Evolutionary conservation across 2,888 invertebrate species (phyloP), one percentile per base, ranked within the genome.

Genomic region (Willowsia nigromaculata): DNA sequence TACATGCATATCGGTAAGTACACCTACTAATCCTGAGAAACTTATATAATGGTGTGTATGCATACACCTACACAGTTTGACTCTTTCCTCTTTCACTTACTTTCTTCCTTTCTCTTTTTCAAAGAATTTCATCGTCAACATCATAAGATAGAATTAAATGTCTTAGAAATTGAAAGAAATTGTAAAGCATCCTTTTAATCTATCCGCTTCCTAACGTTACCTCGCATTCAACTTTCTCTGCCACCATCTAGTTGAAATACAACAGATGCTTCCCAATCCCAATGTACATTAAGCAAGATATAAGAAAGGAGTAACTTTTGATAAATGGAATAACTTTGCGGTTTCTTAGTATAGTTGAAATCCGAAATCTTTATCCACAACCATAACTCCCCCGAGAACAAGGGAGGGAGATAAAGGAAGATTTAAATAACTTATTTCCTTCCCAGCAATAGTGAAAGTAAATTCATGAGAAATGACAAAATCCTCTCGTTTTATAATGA

Each of bases 81-180:
- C 59, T 59, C 7, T 56, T 22, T 56, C 22, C 15, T 56, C 22
- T 56, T 22, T 22, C 6, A 22, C 22, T 56, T 56, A 5, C 56
- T 22, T 56, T 22, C 11, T 9, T 22, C 56, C 18, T 9, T 56
- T 22, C 56, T 56, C 7, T 5, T n/a, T n/a, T n/a, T n/a, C n/a
- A n/a, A n/a, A 59, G 11, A n/a, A 1, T 33, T n/a, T 65, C 5
- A 11, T 59, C 62, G 15, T 65, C 30, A n/a, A 7, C 33, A 7
- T 15, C 9, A 18, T 71, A 30, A 78, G 78, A 30, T 27, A 13
- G 25, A 43, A 53, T 0, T 53, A 53, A 78, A 78, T 56, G 53
- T 53, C 30, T 53, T 53, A 56, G 78, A 78, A 78, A 53, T 22
- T 53, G 78, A 78, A 56, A 53, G 43, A 40, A 71, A 40, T 71